Base-by-base conservation (phyloP, 2,113 vertebrate species). In the Psittacus erithacus region DNA sequence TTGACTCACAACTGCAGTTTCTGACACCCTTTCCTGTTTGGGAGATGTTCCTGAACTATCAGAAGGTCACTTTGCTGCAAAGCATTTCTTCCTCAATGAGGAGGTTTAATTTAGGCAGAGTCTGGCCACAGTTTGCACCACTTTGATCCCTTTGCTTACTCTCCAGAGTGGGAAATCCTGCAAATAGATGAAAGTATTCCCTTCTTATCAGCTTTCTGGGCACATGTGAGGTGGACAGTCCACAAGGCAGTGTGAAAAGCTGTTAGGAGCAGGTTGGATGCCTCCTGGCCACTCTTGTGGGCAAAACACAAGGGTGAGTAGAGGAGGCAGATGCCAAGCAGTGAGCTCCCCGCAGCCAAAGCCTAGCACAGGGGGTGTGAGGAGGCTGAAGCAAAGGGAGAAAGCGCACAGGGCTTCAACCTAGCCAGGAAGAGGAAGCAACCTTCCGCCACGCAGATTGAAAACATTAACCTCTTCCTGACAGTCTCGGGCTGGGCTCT, bases 51-150 rank as follows among this genome's bases (percentile, higher is more conserved):
- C 82, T 70, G 67, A 92, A 49, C 82, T 70, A 44, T 73, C 88
- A 94, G 60, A 64, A 90, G 90, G 91, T 90, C 62, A 53, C 74
- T 93, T 83, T 31, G 67, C 79, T 71, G 79, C 73, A 59, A 69
- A 75, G 20, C 17, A 5, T 69, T 90, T 74, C 74, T 82, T n/a
- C 70, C 64, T 7, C 47, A 43, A 4, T 8, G 17, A 59, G 16
- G 20, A 67, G 29, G 33, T n/a, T 76, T 41, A 13, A 11, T 68
- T 94, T 24, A 19, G 67, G 17, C 14, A n/a, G 6, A 46, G 15
- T 71, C 90, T 68, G 68, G 29, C 17, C 65, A 41, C 49, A 74
- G 43, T 68, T 88, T 47, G 52, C 47, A 57, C 4, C 47, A 17
- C 63, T 93, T 55, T 8, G 25, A 35, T 67, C 25, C 74, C 43